Evolutionary conservation across 2,888 invertebrate species (phyloP), one percentile per base, ranked within the genome.

Genomic region (Archips xylosteana): DNA sequence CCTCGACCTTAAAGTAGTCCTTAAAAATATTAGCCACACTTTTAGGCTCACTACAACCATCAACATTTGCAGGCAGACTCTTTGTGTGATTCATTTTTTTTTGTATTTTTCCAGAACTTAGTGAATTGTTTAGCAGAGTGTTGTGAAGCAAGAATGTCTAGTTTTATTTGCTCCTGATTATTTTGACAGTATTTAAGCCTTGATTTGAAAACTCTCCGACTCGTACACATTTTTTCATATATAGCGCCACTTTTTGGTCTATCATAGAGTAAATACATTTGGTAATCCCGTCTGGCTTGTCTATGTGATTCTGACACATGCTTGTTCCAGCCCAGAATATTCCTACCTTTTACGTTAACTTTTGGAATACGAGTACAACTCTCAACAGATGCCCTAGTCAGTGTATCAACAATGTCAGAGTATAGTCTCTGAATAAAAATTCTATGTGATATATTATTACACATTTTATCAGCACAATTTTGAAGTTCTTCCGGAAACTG

Each of bases 101-200:
- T 64, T 5, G 51, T 64, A n/a, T n/a, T 12, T 51, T 64, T 49
- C 64, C 64, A 64, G 54, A 65, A 65, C 13, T 34, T 36, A 15
- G 13, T n/a, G 15, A 63, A 63, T 13, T 47, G 15, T 47, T 47
- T 63, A 9, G 39, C 23, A 9, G 42, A 13, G 15, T 62, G 45
- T 5, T 51, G 49, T 13, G 13, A 13, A n/a, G 49, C 12, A 2
- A 63, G 45, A 32, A 63, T 47, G 23, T 63, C 63, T 0, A 65
- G 4, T 51, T 54, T 65, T 5, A 65, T 65, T 8, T 65, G 51
- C 15, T 65, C 36, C 54, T 65, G 39, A 15, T 65, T n/a, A 3
- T 15, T 10, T 36, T 39, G 34, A 54, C 65, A 65, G 3, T 3
- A 65, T 15, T 65, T 65, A 10, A 65, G 12, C 13, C 12, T 54